Percentiles rank a stretch among this genome's conserved stretches.
These are phyloP conservation scores for Erythrocercus mccallii DNA, from an alignment of 2,113 vertebrate genomes.

Conservation along the genomic window DNA sequence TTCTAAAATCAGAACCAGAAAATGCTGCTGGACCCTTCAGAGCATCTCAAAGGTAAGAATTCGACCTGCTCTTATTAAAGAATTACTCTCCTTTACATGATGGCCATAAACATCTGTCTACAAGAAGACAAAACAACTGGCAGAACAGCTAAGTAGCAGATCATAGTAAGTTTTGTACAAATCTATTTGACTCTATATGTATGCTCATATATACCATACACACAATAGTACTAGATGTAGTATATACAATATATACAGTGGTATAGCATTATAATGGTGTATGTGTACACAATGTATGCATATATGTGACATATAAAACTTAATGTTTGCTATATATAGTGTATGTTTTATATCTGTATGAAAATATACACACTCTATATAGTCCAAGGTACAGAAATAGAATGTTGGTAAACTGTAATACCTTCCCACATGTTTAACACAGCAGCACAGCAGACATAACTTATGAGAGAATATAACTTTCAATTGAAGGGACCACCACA, in stretches of 20 bases:
- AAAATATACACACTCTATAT: accelerated
- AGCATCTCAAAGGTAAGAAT: not conserved
- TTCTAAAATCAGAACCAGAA: not conserved
- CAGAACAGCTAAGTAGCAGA: not conserved
- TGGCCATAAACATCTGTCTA: not conserved
- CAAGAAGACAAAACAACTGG: not conserved
- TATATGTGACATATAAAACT: not conserved
- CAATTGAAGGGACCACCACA: too few relatives aligned
- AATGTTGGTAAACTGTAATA: not conserved
- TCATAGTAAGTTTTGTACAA: not conserved
- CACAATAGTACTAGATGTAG: not conserved
- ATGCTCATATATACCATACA: not conserved
- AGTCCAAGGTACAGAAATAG: not conserved
- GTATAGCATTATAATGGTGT: not conserved
- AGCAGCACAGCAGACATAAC: not conserved
- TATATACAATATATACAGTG: not conserved
- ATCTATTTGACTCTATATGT: not conserved
- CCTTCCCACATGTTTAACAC: not conserved
- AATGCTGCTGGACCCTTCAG: not conserved
- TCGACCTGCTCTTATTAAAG: not conserved
- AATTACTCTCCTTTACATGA: not conserved
- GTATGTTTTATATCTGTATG: not conserved
- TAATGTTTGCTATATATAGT: not conserved
- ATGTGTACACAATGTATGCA: not conserved
- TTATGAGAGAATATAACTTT: not conserved